A percentile compares a stretch with the other conserved stretches of the same genome.
Conservation (phyloP, 2,113 vertebrate genomes). For the Charadrius vociferus region DNA sequence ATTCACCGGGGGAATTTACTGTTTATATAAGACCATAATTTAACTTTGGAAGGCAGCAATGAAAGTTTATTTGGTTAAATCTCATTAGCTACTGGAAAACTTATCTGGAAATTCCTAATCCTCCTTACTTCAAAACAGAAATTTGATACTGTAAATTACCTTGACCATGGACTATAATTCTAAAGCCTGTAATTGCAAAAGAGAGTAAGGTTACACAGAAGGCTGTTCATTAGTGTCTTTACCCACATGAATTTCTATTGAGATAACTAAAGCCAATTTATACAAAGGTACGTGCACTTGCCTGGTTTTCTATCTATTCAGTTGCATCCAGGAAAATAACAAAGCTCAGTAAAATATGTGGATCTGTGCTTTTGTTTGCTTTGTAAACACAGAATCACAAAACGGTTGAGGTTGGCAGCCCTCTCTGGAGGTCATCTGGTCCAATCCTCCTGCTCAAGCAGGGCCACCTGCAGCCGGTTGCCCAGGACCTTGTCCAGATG, state of each 20-base stretch:
- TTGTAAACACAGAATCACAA: not conserved
- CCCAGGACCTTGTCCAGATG: not conserved
- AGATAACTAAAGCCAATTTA: not conserved
- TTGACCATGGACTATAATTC: not conserved
- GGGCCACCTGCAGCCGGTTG: not conserved
- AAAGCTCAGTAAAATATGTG: not conserved
- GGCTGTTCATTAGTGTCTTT: not conserved
- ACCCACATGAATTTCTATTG: not conserved
- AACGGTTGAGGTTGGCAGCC: not conserved
- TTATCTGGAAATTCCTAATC: conserved; percentile 1
- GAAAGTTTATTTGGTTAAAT: conserved; percentile 27
- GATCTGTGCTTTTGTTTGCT: not conserved
- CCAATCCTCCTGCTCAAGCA: not conserved
- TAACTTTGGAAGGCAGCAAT: conserved; percentile 10
- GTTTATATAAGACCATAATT: conserved; percentile 1
- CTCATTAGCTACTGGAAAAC: conserved; percentile 2
- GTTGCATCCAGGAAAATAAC: not conserved
- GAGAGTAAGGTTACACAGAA: not conserved
- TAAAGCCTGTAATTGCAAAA: not conserved
- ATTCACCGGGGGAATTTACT: not conserved
- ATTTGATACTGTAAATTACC: not conserved
- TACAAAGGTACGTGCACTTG: not conserved
- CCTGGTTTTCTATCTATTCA: not conserved
- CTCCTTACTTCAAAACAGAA: not conserved
- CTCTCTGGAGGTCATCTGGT: not conserved